Evolutionary conservation across 2,888 invertebrate species (phyloP).

Genomic region (Patella caerulea): DNA sequence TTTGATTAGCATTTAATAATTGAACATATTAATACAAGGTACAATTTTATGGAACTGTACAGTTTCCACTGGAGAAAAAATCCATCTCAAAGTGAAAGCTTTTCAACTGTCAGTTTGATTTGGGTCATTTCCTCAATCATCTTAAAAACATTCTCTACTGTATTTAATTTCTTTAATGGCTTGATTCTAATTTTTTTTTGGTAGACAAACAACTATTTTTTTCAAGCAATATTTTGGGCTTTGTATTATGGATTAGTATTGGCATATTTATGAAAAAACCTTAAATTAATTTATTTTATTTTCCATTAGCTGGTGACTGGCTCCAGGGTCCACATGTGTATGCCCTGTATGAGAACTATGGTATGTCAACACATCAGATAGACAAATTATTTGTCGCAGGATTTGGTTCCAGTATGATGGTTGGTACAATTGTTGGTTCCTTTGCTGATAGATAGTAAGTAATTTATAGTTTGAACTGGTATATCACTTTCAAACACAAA

Average conservation of each 20-base stretch:
- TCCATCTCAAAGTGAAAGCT: too few species aligned
- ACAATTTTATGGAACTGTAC: too few species aligned
- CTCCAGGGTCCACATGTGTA: slow-evolving; percentile 75
- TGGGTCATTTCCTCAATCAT: too few species aligned
- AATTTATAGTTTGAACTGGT: not conserved
- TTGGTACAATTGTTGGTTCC: slow-evolving; percentile 74
- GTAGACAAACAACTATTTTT: too few species aligned
- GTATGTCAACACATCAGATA: slow-evolving; percentile 72
- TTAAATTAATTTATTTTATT: not conserved
- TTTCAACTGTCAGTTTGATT: too few species aligned
- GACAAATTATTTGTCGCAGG: slow-evolving; percentile 74
- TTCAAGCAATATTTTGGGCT: too few species aligned
- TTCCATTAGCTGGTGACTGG: slow-evolving; percentile 74
- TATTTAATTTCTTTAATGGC: too few species aligned
- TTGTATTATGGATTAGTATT: not conserved
- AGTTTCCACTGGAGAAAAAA: too few species aligned
- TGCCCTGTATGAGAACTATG: slow-evolving; percentile 74
- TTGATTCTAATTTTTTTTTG: too few species aligned
- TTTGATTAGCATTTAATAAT: too few species aligned
- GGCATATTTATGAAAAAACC: not conserved
- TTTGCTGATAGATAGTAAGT: slow-evolving; percentile 74
- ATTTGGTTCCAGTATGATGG: slow-evolving; percentile 74
- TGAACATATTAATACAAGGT: too few species aligned
- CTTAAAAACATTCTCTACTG: too few species aligned
- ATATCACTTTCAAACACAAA: not conserved